Base-by-base conservation (phyloP, 2,888 invertebrate genomes). In the Synanthedon myopaeformis region DNA sequence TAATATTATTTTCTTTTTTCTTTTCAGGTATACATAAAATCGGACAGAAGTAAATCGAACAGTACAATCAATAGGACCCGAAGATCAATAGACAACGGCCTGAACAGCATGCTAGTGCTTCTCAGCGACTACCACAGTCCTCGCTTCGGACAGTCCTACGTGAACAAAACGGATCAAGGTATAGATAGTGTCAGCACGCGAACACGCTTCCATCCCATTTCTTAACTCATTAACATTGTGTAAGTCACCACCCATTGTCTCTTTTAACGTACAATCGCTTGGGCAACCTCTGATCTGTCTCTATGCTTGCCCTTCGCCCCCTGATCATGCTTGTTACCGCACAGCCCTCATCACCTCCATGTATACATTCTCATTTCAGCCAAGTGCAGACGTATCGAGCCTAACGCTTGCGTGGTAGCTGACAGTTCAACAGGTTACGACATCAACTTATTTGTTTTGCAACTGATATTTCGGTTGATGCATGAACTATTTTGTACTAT, bases 41-140 rank as follows among this genome's bases (percentile, higher is more conserved):
- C 60, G 13, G 66, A 69, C 5, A 66, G 61, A 42, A 58, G 59
- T 14, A 75, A 67, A 48, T 51, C 60, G 5, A 67, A 57, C 52
- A 54, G 52, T 4, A 52, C 51, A 41, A 56, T 42, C 63, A 55
- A 45, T 45, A 51, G 65, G 53, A 56, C 62, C 48, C 74, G 78
- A 42, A 76, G 84, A 3, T 81, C 82, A 19, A 62, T 76, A 42
- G 78, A 80, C 57, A 64, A 66, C 56, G 72, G 66, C 41, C 59
- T 81, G 49, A 74, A 73, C 63, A 78, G 73, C 56, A 83, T 79
- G 77, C 73, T 86, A 41, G 86, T 86, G 51, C 80, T 82, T 50
- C 61, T 83, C 42, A 74, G 74, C 54, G 71, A 72, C 51, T 75
- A 66, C 62, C 70, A 66, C 55, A 64, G 57, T 13, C 82, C 83